These are phyloP conservation scores for Sinotaia quadrata DNA, from an alignment of 2,888 invertebrate species.

Conservation along the genomic window DNA sequence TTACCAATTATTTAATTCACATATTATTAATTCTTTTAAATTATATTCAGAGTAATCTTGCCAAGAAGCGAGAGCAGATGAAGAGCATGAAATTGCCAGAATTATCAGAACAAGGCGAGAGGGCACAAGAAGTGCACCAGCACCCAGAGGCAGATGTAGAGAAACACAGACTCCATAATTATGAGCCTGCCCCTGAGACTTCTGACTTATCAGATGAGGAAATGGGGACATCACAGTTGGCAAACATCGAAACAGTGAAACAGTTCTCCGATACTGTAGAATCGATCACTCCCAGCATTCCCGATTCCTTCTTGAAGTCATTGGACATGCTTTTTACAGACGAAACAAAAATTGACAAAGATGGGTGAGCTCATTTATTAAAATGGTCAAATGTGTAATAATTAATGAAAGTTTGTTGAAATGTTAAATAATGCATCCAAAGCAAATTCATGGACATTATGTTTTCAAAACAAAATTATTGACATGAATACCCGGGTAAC, in stretches of 20 bases:
- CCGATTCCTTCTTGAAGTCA: constrained; percentile 50
- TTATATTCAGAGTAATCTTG: constrained; percentile 59
- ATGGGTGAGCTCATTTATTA: too few species aligned
- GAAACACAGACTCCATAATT: not conserved
- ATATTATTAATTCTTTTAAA: constrained; percentile 1
- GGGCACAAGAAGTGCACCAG: too few species aligned
- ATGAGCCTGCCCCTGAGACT: constrained; percentile 14
- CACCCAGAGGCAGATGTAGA: not conserved
- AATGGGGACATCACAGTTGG: not conserved
- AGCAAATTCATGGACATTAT: too few species aligned
- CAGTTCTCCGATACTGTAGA: constrained; percentile 36
- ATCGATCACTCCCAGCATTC: constrained; percentile 54
- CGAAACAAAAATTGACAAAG: too few species aligned
- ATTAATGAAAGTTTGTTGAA: too few species aligned
- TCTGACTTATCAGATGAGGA: constrained; percentile 1
- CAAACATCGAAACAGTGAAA: constrained; percentile 2
- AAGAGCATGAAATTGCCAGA: constrained; percentile 59
- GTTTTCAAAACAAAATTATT: too few species aligned
- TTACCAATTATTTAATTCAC: not conserved
- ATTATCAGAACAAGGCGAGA: constrained; percentile 55
- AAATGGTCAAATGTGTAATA: too few species aligned
- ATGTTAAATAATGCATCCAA: too few species aligned
- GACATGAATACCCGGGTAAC: too few species aligned
- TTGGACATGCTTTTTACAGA: too few species aligned
- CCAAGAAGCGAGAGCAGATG: constrained; percentile 56